Conservation (phyloP, 1,140 invertebrate genomes). For the Epicauta chinensis region DNA sequence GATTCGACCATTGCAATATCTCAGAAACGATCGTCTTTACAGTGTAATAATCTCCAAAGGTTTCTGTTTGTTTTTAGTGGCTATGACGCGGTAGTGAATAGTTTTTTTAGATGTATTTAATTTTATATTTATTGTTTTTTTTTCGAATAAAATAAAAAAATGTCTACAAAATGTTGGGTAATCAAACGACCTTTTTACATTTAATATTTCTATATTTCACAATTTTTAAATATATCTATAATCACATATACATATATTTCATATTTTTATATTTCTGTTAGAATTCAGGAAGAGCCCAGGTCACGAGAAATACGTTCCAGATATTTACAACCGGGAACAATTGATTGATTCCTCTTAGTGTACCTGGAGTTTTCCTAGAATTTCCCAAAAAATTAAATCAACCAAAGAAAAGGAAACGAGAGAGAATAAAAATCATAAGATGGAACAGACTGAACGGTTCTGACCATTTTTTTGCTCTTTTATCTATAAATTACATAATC, state of each 20-base stretch:
- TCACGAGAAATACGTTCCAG: background rate
- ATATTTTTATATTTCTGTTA: constrained; percentile 24
- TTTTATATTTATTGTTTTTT: no score
- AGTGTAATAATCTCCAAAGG: no score
- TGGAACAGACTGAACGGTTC: constrained; percentile 19
- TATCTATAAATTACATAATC: constrained; percentile 19
- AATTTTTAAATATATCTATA: constrained; percentile 38
- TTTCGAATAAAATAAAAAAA: no score
- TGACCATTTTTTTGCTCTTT: constrained; percentile 9
- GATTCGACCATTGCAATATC: no score
- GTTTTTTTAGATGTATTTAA: no score
- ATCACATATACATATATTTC: constrained; percentile 39
- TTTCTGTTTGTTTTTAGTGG: no score
- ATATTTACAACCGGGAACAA: no score
- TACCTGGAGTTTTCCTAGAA: constrained; percentile 12
- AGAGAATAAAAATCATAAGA: background rate
- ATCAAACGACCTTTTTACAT: constrained; percentile 21
- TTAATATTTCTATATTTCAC: constrained; percentile 40
- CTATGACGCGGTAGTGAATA: no score
- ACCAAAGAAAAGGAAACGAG: no score
- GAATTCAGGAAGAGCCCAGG: constrained; percentile 2
- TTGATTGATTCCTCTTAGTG: no score
- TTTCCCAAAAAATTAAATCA: no score
- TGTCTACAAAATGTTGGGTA: background rate
- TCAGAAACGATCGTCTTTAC: no score